phyloP scores from a whole-genome alignment of 1,140 invertebrate species.

The Cecropterus lyciades region DNA sequence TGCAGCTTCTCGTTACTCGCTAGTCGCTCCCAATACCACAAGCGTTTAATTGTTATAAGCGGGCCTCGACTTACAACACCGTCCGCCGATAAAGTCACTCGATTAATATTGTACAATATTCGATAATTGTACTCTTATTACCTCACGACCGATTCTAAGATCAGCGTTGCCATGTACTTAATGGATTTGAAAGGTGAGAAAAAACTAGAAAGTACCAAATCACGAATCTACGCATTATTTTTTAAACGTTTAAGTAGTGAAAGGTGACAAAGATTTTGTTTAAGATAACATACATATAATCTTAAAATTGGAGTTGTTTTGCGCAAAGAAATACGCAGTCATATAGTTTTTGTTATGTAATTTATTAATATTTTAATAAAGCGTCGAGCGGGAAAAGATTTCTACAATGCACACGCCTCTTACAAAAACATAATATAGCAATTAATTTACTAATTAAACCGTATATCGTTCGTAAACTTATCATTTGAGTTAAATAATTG shows the following conservation, averaged over 20 bases:
- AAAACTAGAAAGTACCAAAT: slow-evolving; percentile 19
- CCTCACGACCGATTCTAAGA: slow-evolving; percentile 11
- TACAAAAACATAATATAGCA: no score
- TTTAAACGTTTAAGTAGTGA: neutral
- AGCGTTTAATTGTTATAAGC: neutral
- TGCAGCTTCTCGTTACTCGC: neutral
- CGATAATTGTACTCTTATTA: slow-evolving; percentile 26
- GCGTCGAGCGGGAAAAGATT: no score
- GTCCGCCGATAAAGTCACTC: slow-evolving; percentile 18
- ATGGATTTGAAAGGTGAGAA: slow-evolving; percentile 25
- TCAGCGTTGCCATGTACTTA: slow-evolving; percentile 10
- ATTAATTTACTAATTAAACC: no score
- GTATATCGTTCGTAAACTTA: no score
- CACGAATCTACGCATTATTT: slow-evolving; percentile 17
- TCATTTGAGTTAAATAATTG: no score
- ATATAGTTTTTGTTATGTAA: no score
- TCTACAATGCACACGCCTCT: no score
- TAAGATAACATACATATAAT: slow-evolving; percentile 9
- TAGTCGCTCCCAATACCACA: neutral
- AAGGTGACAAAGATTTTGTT: slow-evolving; percentile 12
- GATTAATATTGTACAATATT: slow-evolving; percentile 29
- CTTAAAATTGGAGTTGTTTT: slow-evolving; percentile 4
- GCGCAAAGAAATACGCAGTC: no score
- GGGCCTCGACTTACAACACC: slow-evolving; percentile 8
- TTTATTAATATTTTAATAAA: no score